Conservation (phyloP, 2,888 invertebrate species). For the Himalopsyche kuldschensis region DNA sequence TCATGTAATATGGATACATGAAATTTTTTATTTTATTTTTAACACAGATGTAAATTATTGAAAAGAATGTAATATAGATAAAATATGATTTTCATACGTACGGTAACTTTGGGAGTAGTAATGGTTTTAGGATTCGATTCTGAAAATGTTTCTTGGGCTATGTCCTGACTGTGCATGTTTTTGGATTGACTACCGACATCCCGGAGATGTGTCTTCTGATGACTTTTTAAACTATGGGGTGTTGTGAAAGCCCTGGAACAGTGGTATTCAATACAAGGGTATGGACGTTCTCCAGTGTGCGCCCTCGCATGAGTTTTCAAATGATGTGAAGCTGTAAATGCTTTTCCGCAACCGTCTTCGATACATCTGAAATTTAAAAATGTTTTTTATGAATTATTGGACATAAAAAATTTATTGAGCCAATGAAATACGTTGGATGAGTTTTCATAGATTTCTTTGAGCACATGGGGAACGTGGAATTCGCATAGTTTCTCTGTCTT, state of each 20-base stretch:
- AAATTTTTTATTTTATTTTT: too few species aligned
- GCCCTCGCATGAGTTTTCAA: constrained; percentile 87
- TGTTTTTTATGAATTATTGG: background rate
- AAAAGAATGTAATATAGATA: too few species aligned
- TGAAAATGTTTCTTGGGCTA: constrained; percentile 18
- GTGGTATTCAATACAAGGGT: constrained; percentile 68
- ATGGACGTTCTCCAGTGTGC: constrained; percentile 81
- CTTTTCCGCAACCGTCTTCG: constrained; percentile 84
- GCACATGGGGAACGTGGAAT: too few species aligned
- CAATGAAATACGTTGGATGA: too few species aligned
- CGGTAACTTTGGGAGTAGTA: background rate
- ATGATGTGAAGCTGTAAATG: constrained; percentile 93
- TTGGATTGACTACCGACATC: constrained; percentile 15
- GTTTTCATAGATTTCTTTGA: too few species aligned
- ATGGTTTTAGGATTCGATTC: background rate
- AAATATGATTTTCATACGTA: background rate
- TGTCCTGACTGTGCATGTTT: constrained; percentile 22
- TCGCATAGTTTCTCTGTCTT: too few species aligned
- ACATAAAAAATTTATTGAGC: too few species aligned
- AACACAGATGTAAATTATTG: too few species aligned
- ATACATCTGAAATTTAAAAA: constrained; percentile 64
- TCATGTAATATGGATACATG: too few species aligned
- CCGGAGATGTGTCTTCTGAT: constrained; percentile 73
- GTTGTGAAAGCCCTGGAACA: constrained; percentile 82
- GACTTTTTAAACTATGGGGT: constrained; percentile 80